Base-by-base conservation (phyloP, 2,797 vertebrate genomes). In the Percopsis omiscomaycus region DNA sequence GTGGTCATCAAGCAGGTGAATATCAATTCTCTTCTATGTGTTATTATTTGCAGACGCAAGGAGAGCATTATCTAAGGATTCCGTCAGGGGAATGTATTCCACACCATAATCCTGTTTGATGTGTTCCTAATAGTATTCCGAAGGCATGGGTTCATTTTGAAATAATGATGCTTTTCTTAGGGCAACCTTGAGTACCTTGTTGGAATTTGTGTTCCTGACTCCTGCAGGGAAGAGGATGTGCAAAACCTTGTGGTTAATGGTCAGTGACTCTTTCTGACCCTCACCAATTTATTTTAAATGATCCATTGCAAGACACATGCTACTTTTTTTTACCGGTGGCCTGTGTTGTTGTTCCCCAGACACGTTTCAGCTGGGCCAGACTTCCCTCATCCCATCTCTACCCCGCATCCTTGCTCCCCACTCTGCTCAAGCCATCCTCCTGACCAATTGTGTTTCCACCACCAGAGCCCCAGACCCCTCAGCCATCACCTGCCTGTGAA, bases 1-100 rank as follows among this genome's bases (percentile, higher is more conserved):
- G 85, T 95, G 55, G 92, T 90, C 3, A 51, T 94, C 3, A 86
- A 69, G 58, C 93, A 94, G 94, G 94, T 95, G 81, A 53, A n/a
- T 13, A 59, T n/a, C 30, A 2, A 37, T 37, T 8, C 32, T 37
- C 32, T 37, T 5, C 8, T 37, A 6, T 37, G 32, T n/a, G n/a
- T n/a, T n/a, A n/a, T 37, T 37, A 37, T 37, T 37, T 37, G 4
- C 32, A 37, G 32, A 37, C 8, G 32, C 32, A 37, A 37, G 32
- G 32, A 37, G 32, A 37, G 32, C 32, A 37, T 37, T 6, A 6
- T 6, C 32, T 37, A 37, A 37, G 8, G 4, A 37, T 37, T 37
- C 1, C 4, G 8, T 37, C 32, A 6, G 4, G 32, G 32, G 32
- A 6, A 37, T 6, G n/a, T n/a, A n/a, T n/a, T n/a, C n/a, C n/a